Evolutionary conservation across 2,888 invertebrate species (phyloP), one percentile per base, ranked within the genome.

Genomic region (Rotaria socialis): DNA sequence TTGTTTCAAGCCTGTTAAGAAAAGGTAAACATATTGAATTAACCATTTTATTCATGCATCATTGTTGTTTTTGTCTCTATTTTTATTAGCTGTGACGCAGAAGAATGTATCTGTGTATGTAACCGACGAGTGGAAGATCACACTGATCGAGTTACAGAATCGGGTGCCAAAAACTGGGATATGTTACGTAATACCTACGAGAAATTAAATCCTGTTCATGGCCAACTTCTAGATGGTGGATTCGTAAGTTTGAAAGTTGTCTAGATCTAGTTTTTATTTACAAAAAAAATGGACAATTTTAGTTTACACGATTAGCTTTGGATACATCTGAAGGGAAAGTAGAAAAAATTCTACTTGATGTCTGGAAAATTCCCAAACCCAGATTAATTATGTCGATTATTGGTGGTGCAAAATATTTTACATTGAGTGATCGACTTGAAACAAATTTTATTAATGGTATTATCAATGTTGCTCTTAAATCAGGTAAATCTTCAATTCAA

Each of bases 351-450:
- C n/a, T 80, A 24, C 11, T 24, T 24, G 24, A 80, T 2, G 10
- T 4, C 14, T 80, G 80, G 80, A 47, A 14, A 47, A 47, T 80
- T 1, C 24, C 47, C 0, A 24, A 80, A 80, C 80, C 80, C 1
- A 47, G 80, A 11, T 47, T 80, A 14, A 80, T 80, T 47, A 80
- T 80, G 80, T 47, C 80, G n/a, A 43, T 80, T n/a, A 47, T 80
- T 47, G 80, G 80, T 8, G 80, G 80, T 80, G 47, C 47, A 10
- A 80, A 47, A 80, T 80, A 80, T 80, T 80, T 80, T 43, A 80
- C 24, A 24, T 6, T 80, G 16, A 47, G 47, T 47, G 80, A 80
- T 24, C 47, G 80, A 47, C 47, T 80, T 11, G 80, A 80, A 47
- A 3, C 80, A 24, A 80, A 80, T 47, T 80, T 80, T 22, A 80